Base-by-base conservation (phyloP, 2,888 invertebrate genomes). In the Dexiosoma caninum region DNA sequence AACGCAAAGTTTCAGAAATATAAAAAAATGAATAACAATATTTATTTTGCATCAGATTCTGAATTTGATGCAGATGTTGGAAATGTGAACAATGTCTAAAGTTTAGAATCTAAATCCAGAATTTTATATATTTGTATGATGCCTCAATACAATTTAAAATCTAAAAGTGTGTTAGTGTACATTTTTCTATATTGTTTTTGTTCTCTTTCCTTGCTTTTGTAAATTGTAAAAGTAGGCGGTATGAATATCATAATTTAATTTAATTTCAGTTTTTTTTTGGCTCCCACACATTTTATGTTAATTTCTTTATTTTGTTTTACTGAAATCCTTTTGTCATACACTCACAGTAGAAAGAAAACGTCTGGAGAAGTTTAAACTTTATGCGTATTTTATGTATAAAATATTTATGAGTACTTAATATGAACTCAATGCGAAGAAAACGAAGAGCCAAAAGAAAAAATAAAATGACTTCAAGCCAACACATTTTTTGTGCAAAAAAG, bases 391-490 rank as follows among this genome's bases (percentile, higher is more conserved):
- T 60, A 57, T 49, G 51, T 42, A 67, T 69, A 62, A 81, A 81
- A 72, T 74, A 66, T 81, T 76, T 77, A 81, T 77, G 67, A 67
- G 46, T 35, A 53, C 71, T 76, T 76, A 71, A 67, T 81, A 67
- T 72, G 71, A 76, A 72, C 66, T n/a, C 46, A 55, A 67, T 12
- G 55, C 66, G 49, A 67, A 53, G 19, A 19, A 66, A 16, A 32
- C 27, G 12, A 35, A 27, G 7, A 1, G 9, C 27, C 27, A 21
- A 1, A 14, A 27, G 0, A 7, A 21, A 0, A 2, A 0, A 14
- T 19, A 55, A 27, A 35, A 62, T 21, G 1, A 44, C 10, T n/a
- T 30, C 14, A 49, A 21, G 44, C 70, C 53, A 19, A 40, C 30
- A 35, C 27, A 44, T 30, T 23, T 14, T 46, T 46, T 40, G 8